These are phyloP conservation scores for Albula glossodonta DNA, from an alignment of 2,113 vertebrate species.

Conservation along the genomic window DNA sequence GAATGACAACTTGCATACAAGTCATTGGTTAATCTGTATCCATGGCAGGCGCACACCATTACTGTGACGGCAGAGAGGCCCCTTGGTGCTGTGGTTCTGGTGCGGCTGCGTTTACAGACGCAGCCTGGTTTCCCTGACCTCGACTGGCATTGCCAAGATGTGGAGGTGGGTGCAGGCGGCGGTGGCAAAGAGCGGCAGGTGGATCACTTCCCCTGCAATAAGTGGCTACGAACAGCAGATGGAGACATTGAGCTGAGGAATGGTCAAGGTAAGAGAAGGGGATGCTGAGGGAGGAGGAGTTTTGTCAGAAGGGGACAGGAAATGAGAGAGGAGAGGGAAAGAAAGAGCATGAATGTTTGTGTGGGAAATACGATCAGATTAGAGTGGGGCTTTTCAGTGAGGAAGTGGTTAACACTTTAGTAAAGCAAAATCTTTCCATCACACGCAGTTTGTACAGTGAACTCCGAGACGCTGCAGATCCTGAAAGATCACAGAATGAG, in stretches of 20 bases:
- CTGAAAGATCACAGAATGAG: slow-evolving; percentile 53
- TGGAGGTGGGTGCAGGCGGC: slow-evolving; percentile 39
- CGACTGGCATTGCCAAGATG: slow-evolving; percentile 62
- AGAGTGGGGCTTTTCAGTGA: too few species aligned
- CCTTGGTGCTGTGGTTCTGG: slow-evolving; percentile 53
- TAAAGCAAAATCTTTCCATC: neutral
- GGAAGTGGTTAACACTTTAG: too few species aligned
- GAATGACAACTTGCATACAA: too few species aligned
- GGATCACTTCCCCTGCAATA: slow-evolving; percentile 56
- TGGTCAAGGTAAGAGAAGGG: slow-evolving; percentile 40
- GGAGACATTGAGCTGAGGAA: slow-evolving; percentile 58
- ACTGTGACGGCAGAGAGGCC: slow-evolving; percentile 24
- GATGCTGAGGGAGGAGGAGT: neutral
- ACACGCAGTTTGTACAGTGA: slow-evolving; percentile 52
- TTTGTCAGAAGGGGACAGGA: neutral
- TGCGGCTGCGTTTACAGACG: slow-evolving; percentile 57
- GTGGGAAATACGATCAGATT: too few species aligned
- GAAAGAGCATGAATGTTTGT: neutral
- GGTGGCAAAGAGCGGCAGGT: slow-evolving; percentile 11
- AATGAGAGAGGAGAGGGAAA: neutral
- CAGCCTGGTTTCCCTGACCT: slow-evolving; percentile 55
- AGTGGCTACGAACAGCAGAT: slow-evolving; percentile 57
- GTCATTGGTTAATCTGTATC: neutral
- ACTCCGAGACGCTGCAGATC: slow-evolving; percentile 49
- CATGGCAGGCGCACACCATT: slow-evolving; percentile 40